Base-by-base conservation (phyloP, 2,888 invertebrate genomes). In the Amorpha juglandis region DNA sequence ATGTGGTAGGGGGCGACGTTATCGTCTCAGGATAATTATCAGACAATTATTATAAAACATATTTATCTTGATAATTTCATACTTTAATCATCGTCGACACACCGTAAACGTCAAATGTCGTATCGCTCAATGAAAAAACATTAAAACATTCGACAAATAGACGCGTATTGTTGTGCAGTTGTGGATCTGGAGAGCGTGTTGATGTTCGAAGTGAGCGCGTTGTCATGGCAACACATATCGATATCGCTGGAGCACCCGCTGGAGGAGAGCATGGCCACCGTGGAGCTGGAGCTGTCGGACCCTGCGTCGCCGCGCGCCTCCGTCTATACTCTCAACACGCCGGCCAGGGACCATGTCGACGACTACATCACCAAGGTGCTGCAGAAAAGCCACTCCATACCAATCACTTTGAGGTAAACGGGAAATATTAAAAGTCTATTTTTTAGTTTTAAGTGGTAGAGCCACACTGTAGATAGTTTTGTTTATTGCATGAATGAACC, bases 141-240 rank as follows among this genome's bases (percentile, higher is more conserved):
- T 7, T 38, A 0, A 38, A 9, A 7, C 7, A 38, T 9, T 38
- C 7, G 38, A 38, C 7, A 38, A 9, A 7, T n/a, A 9, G 9
- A 38, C 38, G 7, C 35, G n/a, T 19, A 6, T 14, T n/a, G 14
- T 53, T 16, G 16, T 11, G 12, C 78, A 88, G 88, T 70, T 50
- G 73, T 87, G 94, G 97, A 97, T 83, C 87, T 96, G 58, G 97
- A 97, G 75, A 95, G 93, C 76, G 95, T 96, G 74, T 95, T 97
- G n/a, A 98, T 98, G 94, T 96, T 99, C 84, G 99, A 99, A 91
- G 96, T 99, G 75, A 97, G 96, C 77, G 97, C 98, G 2, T 92
- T 98, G 47, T 98, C 98, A 0, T 97, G 98, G 94, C 97, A 97
- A 70, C 97, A 98, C 86, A 95, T 99, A 71, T 97, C 97, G 11